Percentiles rank a stretch among this genome's conserved stretches.
Conservation (phyloP, 2,888 invertebrate genomes). For the Gymnocheta viridis region DNA sequence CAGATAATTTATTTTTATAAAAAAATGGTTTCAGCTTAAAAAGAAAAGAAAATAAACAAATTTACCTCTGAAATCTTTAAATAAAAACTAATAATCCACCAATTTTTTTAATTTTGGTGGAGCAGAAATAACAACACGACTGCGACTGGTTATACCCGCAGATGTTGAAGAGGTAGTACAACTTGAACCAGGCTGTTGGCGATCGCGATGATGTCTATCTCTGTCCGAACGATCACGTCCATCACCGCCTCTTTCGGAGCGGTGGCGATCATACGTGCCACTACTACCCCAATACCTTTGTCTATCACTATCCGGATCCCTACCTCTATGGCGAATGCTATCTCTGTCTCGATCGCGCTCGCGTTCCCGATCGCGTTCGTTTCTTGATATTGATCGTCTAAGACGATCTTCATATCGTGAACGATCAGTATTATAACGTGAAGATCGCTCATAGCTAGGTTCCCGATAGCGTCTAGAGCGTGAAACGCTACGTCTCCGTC, state of each 20-base stretch:
- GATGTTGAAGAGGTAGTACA: constrained; percentile 49
- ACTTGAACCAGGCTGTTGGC: constrained; percentile 45
- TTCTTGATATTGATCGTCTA: constrained; percentile 69
- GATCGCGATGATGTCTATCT: constrained; percentile 68
- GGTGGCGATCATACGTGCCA: constrained; percentile 50
- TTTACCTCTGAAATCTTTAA: background rate
- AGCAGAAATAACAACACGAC: constrained; percentile 79
- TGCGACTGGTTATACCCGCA: constrained; percentile 72
- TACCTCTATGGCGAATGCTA: constrained; percentile 61
- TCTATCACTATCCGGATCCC: constrained; percentile 70
- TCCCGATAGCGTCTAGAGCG: constrained; percentile 73
- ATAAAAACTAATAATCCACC: constrained; percentile 76
- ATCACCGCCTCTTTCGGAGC: constrained; percentile 65
- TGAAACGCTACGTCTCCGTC: constrained; percentile 74
- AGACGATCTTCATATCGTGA: constrained; percentile 73
- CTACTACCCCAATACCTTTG: constrained; percentile 54
- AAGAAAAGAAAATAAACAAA: constrained; percentile 24
- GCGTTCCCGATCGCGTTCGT: constrained; percentile 62
- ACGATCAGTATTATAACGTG: constrained; percentile 73
- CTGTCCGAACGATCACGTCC: constrained; percentile 63
- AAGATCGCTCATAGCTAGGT: constrained; percentile 70
- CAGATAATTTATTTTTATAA: constrained; percentile 22
- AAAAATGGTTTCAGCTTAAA: constrained; percentile 25
- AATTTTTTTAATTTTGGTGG: constrained; percentile 80
- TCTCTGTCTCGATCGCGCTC: constrained; percentile 70